Base-by-base conservation (phyloP, 2,888 invertebrate species). In the Epinotia brunnichana region DNA sequence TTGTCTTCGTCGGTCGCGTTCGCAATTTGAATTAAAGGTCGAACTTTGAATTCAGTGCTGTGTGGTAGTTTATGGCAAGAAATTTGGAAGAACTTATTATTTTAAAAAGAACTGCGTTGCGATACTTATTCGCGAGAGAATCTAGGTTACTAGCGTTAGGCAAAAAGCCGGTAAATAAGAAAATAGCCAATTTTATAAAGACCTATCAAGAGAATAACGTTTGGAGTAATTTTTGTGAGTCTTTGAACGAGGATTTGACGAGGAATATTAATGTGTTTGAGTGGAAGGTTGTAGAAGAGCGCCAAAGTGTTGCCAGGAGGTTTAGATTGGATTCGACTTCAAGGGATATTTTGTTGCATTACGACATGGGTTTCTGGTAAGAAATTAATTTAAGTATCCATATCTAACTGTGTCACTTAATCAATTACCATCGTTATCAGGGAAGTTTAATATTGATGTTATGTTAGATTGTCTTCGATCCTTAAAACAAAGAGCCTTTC, bases 241-340 rank as follows among this genome's bases (percentile, higher is more conserved):
- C 88, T 2, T 75, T 91, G 4, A 87, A 85, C 69, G 91, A 91
- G 69, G 91, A 92, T 80, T 76, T 92, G 72, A 90, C 90, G 0
- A 87, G 87, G 29, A 91, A 89, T 69, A 78, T 91, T 0, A 90
- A 91, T 74, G 79, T 91, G 10, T 87, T 83, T 62, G 84, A 87
- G 57, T 86, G 84, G 81, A 85, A 73, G 74, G 56, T 77, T 13
- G 74, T 66, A 0, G 81, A 79, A 19, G 80, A 82, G 1, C 19
- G 59, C 35, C 57, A 69, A 17, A 41, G 61, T 44, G 13, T 76
- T 78, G 35, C 57, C 2, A 81, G 83, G 74, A 77, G 73, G 3
- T 82, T 83, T 19, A 75, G 84, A n/a, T 21, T 85, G 67, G 78
- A 86, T 82, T 84, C 86, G 4, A 70, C 78, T 48, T 80, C 85